Evolutionary conservation across 2,888 invertebrate species (phyloP).

Genomic region (Macrosoma leucophasiata): DNA sequence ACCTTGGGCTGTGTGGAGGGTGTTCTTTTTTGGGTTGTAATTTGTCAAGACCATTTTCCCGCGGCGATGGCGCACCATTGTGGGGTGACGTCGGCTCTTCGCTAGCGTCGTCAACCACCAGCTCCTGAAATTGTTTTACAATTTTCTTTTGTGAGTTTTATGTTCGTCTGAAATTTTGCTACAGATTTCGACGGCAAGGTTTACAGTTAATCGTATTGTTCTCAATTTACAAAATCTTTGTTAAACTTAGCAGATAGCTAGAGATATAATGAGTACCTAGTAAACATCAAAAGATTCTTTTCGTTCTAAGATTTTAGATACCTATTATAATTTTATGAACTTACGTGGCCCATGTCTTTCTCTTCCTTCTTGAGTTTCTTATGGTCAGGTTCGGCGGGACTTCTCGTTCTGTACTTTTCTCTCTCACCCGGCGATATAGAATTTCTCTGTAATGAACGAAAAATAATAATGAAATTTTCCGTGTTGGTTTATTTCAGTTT

Average conservation of each 20-base stretch:
- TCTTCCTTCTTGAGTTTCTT: constrained; percentile 88
- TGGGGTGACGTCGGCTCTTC: constrained; percentile 92
- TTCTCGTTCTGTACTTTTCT: constrained; percentile 88
- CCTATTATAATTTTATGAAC: constrained; percentile 49
- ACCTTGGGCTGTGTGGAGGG: constrained; percentile 81
- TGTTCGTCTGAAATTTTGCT: no score
- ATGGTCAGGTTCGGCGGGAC: constrained; percentile 83
- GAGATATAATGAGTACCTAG: no score
- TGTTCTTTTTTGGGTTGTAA: constrained; percentile 85
- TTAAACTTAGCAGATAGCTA: no score
- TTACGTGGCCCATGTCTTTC: constrained; percentile 87
- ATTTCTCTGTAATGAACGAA: constrained; percentile 80
- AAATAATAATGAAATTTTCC: no score
- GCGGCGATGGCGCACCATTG: constrained; percentile 91
- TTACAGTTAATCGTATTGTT: no score
- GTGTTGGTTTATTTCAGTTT: no score
- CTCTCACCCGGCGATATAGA: constrained; percentile 90
- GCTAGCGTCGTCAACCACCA: constrained; percentile 96
- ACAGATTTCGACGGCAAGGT: no score
- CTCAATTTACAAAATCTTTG: no score
- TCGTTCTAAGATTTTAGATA: no score
- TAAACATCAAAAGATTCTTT: no score
- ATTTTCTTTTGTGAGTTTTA: no score
- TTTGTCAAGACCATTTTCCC: constrained; percentile 91
- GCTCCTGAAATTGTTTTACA: constrained; percentile 90